Percentiles rank a stretch among this genome's conserved stretches.
Evolutionary conservation across 2,113 vertebrate genomes (phyloP).

Genomic region (Emydura subglobosa): DNA sequence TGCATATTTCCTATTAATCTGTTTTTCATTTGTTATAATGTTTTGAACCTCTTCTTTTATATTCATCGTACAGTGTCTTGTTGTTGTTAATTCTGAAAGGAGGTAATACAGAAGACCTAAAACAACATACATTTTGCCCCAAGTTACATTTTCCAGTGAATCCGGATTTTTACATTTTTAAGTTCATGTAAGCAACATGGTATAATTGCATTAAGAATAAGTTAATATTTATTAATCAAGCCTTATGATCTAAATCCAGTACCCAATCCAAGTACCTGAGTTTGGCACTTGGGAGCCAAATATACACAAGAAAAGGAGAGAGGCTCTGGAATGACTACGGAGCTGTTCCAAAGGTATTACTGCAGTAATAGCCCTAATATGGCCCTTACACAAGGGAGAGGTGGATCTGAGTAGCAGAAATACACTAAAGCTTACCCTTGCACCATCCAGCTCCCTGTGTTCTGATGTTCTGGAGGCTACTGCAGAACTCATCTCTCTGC

Average conservation of each 20-base stretch:
- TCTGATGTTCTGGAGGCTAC: background rate
- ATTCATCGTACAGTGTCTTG: background rate
- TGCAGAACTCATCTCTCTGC: background rate
- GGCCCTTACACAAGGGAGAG: background rate
- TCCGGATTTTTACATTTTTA: background rate
- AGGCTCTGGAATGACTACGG: background rate
- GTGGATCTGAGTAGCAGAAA: background rate
- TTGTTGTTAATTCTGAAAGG: background rate
- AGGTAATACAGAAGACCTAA: background rate
- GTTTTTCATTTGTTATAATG: background rate
- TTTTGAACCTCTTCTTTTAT: background rate
- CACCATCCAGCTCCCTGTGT: background rate
- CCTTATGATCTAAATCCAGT: background rate
- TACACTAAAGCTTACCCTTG: background rate
- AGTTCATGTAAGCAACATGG: background rate
- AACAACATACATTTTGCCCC: background rate
- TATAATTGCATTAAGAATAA: background rate
- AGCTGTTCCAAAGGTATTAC: background rate
- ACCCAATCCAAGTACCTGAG: background rate
- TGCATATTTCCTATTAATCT: background rate
- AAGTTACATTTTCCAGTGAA: background rate
- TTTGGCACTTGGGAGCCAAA: background rate
- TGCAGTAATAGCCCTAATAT: background rate
- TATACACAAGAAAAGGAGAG: background rate
- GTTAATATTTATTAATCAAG: background rate